Conservation (phyloP, 92 coral and sea anemone species). For the Desmophyllum pertusum region DNA sequence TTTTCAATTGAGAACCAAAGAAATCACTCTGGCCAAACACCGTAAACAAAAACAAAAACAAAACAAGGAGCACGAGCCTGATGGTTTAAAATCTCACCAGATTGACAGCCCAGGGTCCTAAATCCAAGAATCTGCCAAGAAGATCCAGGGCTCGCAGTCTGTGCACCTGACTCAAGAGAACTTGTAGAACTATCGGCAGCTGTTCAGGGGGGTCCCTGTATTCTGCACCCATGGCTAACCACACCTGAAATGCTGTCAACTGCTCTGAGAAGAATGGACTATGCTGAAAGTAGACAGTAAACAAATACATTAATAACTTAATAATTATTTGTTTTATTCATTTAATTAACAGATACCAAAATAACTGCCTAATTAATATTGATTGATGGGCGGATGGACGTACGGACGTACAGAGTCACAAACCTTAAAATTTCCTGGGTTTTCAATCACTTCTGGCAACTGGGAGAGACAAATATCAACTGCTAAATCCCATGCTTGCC, state of each 20-base stretch:
- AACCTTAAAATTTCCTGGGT: constrained; percentile 83
- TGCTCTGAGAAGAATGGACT: constrained; percentile 96
- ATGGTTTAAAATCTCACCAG: constrained; percentile 59
- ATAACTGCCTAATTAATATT: no score
- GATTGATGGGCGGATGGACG: no score
- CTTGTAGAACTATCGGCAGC: constrained; percentile 94
- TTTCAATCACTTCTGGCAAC: constrained; percentile 83
- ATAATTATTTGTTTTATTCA: no score
- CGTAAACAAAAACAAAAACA: no score
- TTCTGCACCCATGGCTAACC: constrained; percentile 96
- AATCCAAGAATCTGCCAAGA: constrained; percentile 88
- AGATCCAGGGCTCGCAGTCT: constrained; percentile 93
- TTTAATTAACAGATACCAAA: no score
- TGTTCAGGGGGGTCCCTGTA: constrained; percentile 93
- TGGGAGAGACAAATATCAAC: constrained; percentile 94
- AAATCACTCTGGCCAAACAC: no score
- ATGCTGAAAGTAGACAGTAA: constrained; percentile 60
- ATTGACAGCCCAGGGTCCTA: constrained; percentile 99
- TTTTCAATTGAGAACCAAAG: no score
- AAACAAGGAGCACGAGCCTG: neutral
- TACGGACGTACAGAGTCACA: no score
- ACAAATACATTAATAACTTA: neutral
- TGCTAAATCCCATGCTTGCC: constrained; percentile 99
- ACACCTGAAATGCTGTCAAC: constrained; percentile 95
- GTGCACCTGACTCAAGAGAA: constrained; percentile 97